Evolutionary conservation across 2,888 invertebrate species (phyloP).

Genomic region (Troilus luridus): DNA sequence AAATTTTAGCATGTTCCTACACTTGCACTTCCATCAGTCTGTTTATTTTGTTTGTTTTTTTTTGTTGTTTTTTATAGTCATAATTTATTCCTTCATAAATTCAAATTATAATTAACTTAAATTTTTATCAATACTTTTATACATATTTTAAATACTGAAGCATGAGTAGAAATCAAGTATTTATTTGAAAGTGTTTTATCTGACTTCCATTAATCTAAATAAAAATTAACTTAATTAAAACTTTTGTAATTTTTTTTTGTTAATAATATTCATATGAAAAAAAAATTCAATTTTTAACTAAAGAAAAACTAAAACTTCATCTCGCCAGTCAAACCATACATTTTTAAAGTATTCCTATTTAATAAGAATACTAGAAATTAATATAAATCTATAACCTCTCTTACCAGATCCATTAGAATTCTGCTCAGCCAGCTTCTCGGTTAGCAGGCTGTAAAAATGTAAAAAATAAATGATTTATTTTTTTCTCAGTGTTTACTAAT

Average conservation of each 20-base stretch:
- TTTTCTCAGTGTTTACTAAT: no score
- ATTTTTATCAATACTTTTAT: not conserved
- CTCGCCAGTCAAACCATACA: not conserved
- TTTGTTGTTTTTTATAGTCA: not conserved
- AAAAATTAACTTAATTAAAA: not conserved
- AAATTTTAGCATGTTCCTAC: slow-evolving; percentile 48
- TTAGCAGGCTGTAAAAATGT: no score
- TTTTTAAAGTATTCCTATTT: not conserved
- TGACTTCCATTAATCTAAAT: not conserved
- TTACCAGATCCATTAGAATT: no score
- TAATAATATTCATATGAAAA: not conserved
- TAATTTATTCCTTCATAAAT: not conserved
- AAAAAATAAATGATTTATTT: no score
- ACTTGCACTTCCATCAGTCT: slow-evolving; percentile 53
- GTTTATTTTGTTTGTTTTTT: slow-evolving; percentile 29
- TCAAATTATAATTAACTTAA: not conserved
- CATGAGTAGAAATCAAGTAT: slow-evolving; percentile 31
- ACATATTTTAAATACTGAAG: not conserved
- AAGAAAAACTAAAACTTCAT: not conserved
- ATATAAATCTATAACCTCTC: no score
- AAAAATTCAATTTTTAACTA: not conserved
- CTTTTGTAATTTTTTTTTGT: not conserved
- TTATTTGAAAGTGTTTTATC: not conserved
- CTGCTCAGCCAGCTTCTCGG: no score
- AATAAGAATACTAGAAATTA: no score